Evolutionary conservation across 1,140 invertebrate genomes (phyloP), one percentile per base, ranked within the genome.

Genomic region (Triops cancriformis): DNA sequence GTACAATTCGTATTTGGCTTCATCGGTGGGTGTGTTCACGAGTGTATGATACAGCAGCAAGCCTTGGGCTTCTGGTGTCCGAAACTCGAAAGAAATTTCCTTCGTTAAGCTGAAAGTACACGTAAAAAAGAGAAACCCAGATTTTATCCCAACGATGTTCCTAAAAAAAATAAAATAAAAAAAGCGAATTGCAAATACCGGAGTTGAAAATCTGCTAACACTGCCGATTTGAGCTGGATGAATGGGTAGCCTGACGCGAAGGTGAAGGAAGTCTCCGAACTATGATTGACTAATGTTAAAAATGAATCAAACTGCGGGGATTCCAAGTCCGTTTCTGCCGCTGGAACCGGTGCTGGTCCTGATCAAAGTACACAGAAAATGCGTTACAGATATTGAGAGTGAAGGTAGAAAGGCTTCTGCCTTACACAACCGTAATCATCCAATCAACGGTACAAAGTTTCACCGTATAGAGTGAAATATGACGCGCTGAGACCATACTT

Each of bases 21-120:
- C 87, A 81, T 91, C 90, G 75, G 90, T 89, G 78, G 90, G 89
- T 28, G 92, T 91, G 28, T 87, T 84, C 84, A 93, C 91, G 27
- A 95, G 92, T 83, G 93, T 94, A 83, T 96, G 93, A 84, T 95
- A 95, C 6, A 94, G 91, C 51, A 96, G 84, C 12, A 95, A 86
- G 12, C 93, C 93, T 83, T 95, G 93, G 9, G 93, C 93, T 79
- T 94, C 86, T 83, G 92, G 88, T 72, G 94, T 95, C 27, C 93
- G 90, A 83, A 94, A 94, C 84, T 93, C 90, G 83, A 95, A 93
- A 26, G 92, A 94, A 84, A 95, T 94, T 85, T 94, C 92, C 81
- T 93, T 72, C n/a, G 72, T 23, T n/a, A 73, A 27, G 7, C 78
- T 79, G 14, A 14, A 77, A 77, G 10, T 5, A 72, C 14, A 0